phyloP scores from a whole-genome alignment of 2,113 vertebrate genomes.

The Phalacrocorax carbo region DNA sequence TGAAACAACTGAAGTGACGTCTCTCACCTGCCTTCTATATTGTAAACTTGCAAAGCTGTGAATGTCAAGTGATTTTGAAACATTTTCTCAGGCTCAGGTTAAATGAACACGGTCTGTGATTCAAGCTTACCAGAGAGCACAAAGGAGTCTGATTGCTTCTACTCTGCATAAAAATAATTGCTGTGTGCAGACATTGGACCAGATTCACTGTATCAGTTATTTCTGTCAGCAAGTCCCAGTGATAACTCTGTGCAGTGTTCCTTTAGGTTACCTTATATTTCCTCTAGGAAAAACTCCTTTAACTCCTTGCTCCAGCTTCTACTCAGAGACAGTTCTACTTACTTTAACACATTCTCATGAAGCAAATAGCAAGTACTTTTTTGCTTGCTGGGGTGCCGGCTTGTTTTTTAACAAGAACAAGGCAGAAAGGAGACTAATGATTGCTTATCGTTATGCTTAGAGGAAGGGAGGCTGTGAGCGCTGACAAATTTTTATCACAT shows the following conservation, averaged over 20 bases:
- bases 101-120: rapidly evolving
- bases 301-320: background rate
- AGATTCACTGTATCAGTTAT: background rate
- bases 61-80: background rate
- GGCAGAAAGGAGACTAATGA: background rate
- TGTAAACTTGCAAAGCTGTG: background rate
- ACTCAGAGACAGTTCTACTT: background rate
- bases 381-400: background rate
- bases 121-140: background rate
- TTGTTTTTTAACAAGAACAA: background rate
- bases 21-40: background rate
- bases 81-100: background rate
- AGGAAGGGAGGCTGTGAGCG: background rate
- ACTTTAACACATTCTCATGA: background rate
- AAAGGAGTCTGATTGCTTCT: background rate
- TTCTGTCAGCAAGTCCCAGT: background rate
- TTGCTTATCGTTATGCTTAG: background rate
- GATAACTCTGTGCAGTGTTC: background rate
- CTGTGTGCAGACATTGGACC: background rate
- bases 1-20: background rate
- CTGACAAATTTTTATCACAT: background rate
- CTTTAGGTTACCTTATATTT: background rate
- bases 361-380: background rate
- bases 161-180: background rate
- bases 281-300: background rate